Conservation (phyloP, 92 coral and sea anemone species). For the Palythoa grandiflora region DNA sequence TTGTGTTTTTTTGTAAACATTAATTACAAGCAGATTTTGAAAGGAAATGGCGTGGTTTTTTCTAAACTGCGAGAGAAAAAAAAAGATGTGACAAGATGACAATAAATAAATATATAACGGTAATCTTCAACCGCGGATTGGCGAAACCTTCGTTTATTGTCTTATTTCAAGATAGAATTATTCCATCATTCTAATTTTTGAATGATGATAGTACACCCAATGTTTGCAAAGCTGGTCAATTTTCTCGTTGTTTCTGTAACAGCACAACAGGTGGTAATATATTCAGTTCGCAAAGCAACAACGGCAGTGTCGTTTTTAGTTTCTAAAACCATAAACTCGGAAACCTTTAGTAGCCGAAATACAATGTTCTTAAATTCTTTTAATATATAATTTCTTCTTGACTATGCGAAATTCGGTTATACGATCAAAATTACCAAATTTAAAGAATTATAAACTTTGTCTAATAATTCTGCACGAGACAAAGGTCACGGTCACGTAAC, state of each 20-base stretch:
- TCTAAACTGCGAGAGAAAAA: too few species aligned
- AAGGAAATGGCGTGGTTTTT: too few species aligned
- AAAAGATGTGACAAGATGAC: too few species aligned
- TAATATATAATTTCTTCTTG: too few species aligned
- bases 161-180: background rate
- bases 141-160: background rate
- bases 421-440: too few species aligned
- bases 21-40: too few species aligned
- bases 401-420: too few species aligned
- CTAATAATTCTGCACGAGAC: background rate
- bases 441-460: background rate
- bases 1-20: too few species aligned
- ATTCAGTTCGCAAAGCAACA: background rate
- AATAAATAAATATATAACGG: too few species aligned
- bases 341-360: background rate
- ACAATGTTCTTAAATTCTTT: background rate
- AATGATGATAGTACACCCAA: background rate
- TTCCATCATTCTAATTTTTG: background rate
- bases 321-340: background rate
- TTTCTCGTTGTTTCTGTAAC: background rate
- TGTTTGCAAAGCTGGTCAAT: background rate
- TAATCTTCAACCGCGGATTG: constrained; percentile 1
- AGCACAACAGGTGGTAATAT: background rate
- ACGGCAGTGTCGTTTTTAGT: background rate
- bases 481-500: background rate